Evolutionary conservation across 2,797 vertebrate genomes (phyloP).

Genomic region (Microchirus variegatus): DNA sequence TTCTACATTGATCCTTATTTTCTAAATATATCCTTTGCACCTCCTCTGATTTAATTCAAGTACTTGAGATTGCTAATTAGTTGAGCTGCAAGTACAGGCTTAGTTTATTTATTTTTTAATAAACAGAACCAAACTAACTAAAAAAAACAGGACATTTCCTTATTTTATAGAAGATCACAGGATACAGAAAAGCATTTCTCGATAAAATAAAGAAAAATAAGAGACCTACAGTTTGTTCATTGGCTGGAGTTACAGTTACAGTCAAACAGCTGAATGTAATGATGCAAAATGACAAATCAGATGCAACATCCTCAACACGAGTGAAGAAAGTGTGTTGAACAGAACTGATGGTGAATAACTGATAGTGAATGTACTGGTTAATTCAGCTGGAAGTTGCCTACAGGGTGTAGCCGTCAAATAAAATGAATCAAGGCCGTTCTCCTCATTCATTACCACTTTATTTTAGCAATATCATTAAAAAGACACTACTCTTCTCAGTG

Average conservation of each 20-base stretch:
- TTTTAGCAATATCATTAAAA: constrained; percentile 16
- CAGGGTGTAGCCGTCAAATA: neutral
- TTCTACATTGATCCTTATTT: neutral
- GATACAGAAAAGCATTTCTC: neutral
- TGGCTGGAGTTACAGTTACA: too few species aligned
- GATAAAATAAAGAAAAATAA: neutral
- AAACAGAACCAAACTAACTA: neutral
- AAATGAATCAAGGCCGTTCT: too few species aligned
- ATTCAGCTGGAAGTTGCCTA: neutral
- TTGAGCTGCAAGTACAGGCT: neutral
- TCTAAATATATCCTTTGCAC: neutral
- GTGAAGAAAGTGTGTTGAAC: too few species aligned
- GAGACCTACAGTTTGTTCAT: too few species aligned
- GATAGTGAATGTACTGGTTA: neutral
- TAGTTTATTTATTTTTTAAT: neutral
- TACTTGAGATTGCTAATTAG: neutral
- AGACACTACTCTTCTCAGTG: neutral
- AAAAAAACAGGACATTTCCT: neutral
- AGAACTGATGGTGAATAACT: neutral
- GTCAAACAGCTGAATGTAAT: too few species aligned
- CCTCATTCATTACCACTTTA: constrained; percentile 24
- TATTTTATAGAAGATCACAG: neutral
- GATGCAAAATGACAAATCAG: too few species aligned
- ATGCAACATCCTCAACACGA: too few species aligned
- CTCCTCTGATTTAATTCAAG: neutral